Evolutionary conservation across 2,113 vertebrate genomes (phyloP).

Genomic region (Protomyctophum bolini): DNA sequence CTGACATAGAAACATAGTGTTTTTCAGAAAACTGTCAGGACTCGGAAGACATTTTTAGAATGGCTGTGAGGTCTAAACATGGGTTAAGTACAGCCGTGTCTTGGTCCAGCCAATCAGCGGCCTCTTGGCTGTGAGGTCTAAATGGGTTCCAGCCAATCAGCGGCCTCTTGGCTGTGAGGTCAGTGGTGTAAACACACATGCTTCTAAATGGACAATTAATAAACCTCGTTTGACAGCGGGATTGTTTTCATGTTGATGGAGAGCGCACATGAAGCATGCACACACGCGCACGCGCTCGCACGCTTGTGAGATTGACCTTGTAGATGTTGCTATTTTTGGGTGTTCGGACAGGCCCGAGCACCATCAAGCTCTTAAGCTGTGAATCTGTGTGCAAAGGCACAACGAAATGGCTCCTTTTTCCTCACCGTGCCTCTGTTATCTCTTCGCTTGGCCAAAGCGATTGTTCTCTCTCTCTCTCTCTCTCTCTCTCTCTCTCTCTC

Average conservation of each 20-base stretch:
- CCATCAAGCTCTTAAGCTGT: background rate
- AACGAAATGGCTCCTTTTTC: conserved; percentile 27
- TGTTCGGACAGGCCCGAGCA: too few relatives aligned
- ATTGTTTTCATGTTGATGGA: too few relatives aligned
- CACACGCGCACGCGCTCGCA: too few relatives aligned
- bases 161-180: conserved; percentile 35
- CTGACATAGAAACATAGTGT: too few relatives aligned
- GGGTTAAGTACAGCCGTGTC: too few relatives aligned
- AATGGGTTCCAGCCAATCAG: too few relatives aligned
- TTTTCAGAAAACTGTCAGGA: too few relatives aligned
- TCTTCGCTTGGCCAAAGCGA: conserved; percentile 63
- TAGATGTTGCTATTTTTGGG: too few relatives aligned
- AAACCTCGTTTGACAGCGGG: background rate
- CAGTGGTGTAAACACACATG: conserved; percentile 46
- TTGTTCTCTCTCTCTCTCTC: conserved; percentile 6
- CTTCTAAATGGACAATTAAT: conserved; percentile 41
- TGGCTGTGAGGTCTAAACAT: too few relatives aligned
- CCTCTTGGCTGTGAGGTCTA: conserved; percentile 36
- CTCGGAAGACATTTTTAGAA: too few relatives aligned
- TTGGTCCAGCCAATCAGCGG: background rate
- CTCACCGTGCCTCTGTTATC: conserved; percentile 58
- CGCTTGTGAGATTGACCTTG: too few relatives aligned
- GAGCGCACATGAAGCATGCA: too few relatives aligned
- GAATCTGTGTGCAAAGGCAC: conserved; percentile 4
- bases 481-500: background rate